Base-by-base conservation (phyloP, 2,113 vertebrate genomes). In the Lepisosteus osseus region DNA sequence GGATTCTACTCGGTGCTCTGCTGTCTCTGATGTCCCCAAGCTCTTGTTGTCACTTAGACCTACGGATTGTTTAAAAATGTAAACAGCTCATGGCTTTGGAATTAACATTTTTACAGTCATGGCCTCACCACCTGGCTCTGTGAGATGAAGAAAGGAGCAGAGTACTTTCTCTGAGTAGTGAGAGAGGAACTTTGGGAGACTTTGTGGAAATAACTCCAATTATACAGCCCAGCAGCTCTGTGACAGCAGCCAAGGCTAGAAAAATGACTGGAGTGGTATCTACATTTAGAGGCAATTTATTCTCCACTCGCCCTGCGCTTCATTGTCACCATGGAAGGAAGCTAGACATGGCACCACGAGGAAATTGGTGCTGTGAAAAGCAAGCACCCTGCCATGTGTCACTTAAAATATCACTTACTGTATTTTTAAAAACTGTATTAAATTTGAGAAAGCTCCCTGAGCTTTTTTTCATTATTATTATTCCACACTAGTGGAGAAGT, bases 381-480 rank as follows among this genome's bases (percentile, higher is more conserved):
- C 59, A 61, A 13, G 59, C 59, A 61, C 59, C 59, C 59, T 61
- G 59, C 13, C 59, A 61, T 14, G 7, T 61, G 59, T 61, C 59
- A 61, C 59, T 61, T 61, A 61, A 61, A 61, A 61, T 61, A 61
- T 61, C 59, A 61, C 59, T 61, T 61, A 15, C 7, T 61, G 59
- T 6, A 61, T 61, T 61, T 7, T 4, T 4, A 1, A 4, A 61
- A 61, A 61, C 13, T 61, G 17, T 29, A 15, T 13, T 11, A 61
- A 61, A 61, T 13, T 61, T 14, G 59, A 61, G 59, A 14, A 61
- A 61, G 59, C 59, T 11, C 7, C 6, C 6, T 7, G 17, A 61
- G 59, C 9, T 51, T 51, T 51, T 51, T 29, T 29, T 29, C 29
- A 29, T 29, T 29, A 29, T 29, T 29, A 29, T 29, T 29, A 29